A percentile compares a stretch with the other conserved stretches of the same genome.
Conservation (phyloP, 2,888 invertebrate species). For the Podabrus alpinus region DNA sequence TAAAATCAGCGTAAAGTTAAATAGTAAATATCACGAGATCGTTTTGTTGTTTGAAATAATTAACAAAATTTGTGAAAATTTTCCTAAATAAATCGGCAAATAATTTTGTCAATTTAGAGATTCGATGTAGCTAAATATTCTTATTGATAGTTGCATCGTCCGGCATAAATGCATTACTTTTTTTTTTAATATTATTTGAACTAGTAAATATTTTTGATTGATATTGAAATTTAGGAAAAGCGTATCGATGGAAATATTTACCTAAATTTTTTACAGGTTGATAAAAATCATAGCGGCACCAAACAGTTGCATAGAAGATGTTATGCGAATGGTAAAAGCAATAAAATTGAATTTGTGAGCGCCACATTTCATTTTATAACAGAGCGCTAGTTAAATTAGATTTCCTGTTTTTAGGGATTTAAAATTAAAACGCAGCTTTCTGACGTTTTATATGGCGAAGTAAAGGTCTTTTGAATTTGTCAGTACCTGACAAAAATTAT, state of each 20-base stretch:
- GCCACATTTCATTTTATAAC: slow-evolving; percentile 27
- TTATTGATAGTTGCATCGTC: not conserved
- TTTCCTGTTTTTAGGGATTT: slow-evolving; percentile 25
- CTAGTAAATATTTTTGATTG: not conserved
- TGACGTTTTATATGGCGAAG: slow-evolving; percentile 6
- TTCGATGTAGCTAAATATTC: not conserved
- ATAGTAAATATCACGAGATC: not conserved
- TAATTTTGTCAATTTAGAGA: not conserved
- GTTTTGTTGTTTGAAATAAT: not conserved
- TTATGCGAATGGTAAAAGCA: slow-evolving; percentile 24
- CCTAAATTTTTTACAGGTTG: not conserved
- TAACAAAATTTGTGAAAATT: not conserved
- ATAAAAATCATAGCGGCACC: not conserved
- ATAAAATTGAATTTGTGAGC: slow-evolving; percentile 28
- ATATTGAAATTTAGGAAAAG: not conserved
- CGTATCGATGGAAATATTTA: not conserved
- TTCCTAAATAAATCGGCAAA: not conserved
- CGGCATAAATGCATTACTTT: not conserved
- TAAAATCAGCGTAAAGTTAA: not conserved
- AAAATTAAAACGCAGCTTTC: slow-evolving; percentile 24
- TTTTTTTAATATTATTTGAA: too few relatives aligned
- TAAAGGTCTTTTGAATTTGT: not conserved
- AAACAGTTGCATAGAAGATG: slow-evolving; percentile 21
- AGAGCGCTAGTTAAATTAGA: slow-evolving; percentile 27
- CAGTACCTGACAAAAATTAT: not conserved